Conservation (phyloP, 2,888 invertebrate genomes). For the Norana najaformis region DNA sequence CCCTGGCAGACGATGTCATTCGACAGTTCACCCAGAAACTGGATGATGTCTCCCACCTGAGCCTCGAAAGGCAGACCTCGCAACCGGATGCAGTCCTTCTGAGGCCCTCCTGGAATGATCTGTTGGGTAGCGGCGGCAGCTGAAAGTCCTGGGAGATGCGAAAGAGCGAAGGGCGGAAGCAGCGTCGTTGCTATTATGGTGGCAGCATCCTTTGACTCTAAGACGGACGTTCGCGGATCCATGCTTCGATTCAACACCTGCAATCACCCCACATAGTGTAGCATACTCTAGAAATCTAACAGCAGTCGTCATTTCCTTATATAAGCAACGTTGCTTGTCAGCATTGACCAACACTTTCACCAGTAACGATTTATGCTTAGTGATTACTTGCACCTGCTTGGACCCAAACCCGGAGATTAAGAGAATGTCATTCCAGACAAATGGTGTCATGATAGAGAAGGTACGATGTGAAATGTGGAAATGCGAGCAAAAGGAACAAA, state of each 20-base stretch:
- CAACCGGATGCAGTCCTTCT: constrained; percentile 90
- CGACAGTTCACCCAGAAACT: constrained; percentile 93
- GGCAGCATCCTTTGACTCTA: neutral
- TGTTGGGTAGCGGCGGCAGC: constrained; percentile 67
- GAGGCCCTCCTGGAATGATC: constrained; percentile 90
- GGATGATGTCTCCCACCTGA: constrained; percentile 86
- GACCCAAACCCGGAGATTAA: neutral
- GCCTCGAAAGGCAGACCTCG: constrained; percentile 95
- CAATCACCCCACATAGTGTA: neutral
- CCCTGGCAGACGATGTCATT: constrained; percentile 91
- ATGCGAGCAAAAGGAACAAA: neutral
- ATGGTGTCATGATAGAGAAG: neutral
- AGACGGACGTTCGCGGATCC: constrained; percentile 29
- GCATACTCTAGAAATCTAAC: neutral
- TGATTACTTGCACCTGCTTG: neutral
- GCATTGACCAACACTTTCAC: too few species aligned
- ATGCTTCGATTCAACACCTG: constrained; percentile 33
- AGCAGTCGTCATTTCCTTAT: neutral
- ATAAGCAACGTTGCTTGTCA: neutral
- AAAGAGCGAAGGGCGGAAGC: neutral
- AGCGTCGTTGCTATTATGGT: neutral
- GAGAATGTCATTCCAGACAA: neutral
- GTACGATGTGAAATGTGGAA: neutral
- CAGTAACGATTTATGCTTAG: too few species aligned
- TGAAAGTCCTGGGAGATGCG: constrained; percentile 14